Conservation (phyloP, 2,888 invertebrate genomes). For the Drosophila koepferae region DNA sequence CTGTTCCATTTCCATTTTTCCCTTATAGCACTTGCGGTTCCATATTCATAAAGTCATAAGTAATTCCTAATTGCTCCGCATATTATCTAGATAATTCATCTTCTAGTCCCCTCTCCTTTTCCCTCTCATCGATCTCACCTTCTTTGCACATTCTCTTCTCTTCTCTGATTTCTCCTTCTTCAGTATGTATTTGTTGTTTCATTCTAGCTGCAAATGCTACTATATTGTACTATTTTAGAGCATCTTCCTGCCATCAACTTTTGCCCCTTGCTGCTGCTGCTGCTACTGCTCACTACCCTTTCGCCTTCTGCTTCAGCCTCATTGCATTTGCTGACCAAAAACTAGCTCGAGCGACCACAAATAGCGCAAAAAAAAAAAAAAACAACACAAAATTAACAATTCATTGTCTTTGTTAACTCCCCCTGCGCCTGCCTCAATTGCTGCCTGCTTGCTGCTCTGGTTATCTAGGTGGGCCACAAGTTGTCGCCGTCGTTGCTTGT, state of each 20-base stretch:
- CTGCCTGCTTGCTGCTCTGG: slow-evolving; percentile 33
- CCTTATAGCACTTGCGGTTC: no score
- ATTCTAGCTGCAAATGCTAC: background rate
- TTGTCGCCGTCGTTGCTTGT: slow-evolving; percentile 39
- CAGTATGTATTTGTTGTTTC: background rate
- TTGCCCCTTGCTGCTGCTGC: background rate
- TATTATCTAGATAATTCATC: background rate
- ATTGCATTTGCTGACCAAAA: slow-evolving; percentile 16
- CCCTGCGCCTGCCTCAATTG: background rate
- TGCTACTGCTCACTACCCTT: background rate
- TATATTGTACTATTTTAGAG: background rate
- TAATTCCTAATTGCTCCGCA: background rate
- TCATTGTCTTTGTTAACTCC: slow-evolving; percentile 58
- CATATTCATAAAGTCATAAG: no score
- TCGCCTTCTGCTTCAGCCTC: background rate
- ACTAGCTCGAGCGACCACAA: slow-evolving; percentile 26
- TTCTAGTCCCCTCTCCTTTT: background rate
- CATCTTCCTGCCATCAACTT: background rate
- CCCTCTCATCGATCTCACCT: background rate
- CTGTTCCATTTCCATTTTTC: no score
- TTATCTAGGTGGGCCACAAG: slow-evolving; percentile 65
- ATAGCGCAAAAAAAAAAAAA: slow-evolving; percentile 13
- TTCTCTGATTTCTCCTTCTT: background rate
- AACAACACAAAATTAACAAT: slow-evolving; percentile 64
- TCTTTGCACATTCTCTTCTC: background rate